phyloP scores from a whole-genome alignment of 2,888 invertebrate species.

The Mythimna pallens region DNA sequence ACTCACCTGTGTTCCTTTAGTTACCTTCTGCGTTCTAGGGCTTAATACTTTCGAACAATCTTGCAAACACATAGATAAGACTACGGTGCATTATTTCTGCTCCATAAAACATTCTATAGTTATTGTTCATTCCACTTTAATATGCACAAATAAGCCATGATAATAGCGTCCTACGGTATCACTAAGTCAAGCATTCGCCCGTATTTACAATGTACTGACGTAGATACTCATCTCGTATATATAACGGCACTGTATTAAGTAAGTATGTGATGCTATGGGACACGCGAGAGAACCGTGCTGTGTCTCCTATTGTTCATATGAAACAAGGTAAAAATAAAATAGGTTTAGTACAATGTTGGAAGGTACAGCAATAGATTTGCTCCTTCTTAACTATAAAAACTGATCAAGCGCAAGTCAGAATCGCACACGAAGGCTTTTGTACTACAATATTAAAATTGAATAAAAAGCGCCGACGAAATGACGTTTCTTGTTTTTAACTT shows the following conservation, averaged over 20 bases:
- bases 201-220: conserved; percentile 41
- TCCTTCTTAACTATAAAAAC: too few relatives aligned
- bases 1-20: too few relatives aligned
- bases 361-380: not conserved
- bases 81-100: not conserved
- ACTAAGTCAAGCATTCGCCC: conserved; percentile 43
- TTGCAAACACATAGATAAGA: too few relatives aligned
- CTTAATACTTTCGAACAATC: too few relatives aligned
- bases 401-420: too few relatives aligned
- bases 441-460: too few relatives aligned
- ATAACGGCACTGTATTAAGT: not conserved
- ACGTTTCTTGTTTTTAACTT: too few relatives aligned
- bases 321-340: not conserved
- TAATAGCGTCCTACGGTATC: conserved; percentile 40
- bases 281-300: conserved; percentile 31
- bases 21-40: too few relatives aligned
- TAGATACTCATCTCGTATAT: conserved; percentile 19
- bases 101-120: not conserved
- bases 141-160: conserved; percentile 33
- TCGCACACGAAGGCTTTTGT: too few relatives aligned
- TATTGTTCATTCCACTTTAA: not conserved
- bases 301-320: conserved; percentile 13
- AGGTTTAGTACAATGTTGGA: too few relatives aligned
- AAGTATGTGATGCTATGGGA: not conserved
- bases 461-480: too few relatives aligned